Base-by-base conservation (phyloP, 1,140 invertebrate genomes). In the Plutomurus gul region DNA sequence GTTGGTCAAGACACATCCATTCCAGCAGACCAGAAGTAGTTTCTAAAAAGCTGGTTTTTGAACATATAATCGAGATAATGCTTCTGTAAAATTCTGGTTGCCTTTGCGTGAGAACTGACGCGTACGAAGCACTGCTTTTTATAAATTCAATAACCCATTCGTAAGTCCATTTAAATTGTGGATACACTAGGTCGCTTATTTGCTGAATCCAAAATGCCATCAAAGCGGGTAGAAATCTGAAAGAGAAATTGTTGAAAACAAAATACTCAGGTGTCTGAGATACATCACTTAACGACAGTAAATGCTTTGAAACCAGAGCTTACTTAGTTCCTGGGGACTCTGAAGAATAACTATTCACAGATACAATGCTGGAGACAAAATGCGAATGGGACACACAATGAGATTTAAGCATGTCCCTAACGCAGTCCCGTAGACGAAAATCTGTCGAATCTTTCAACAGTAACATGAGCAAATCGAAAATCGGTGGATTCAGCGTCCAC, bases 301-400 rank as follows among this genome's bases (percentile, higher is more conserved):
- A 40, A 8, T 18, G 20, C n/a, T n/a, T n/a, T n/a, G n/a, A 13
- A 7, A 56, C 16, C 16, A 70, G 10, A 47, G 18, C 25, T 56
- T 11, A 78, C 77, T 46, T 73, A 30, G 75, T 40, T 4, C 76
- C 75, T 1, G 82, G 77, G 5, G 79, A 79, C 1, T 82, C 82
- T 30, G 79, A 43, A 11, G 51, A 70, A 60, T 76, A 81, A 39
- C 22, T 77, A 37, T 78, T 56, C 16, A 65, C 56, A 11, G 51
- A 80, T 10, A 77, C 47, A 16, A 81, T 65, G 47, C 79, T 83
- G 7, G 82, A 81, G 4, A 81, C 80, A 39, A 81, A 83, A 75
- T 83, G 82, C 13, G 82, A 83, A 65, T 83, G 80, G 0, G 78
- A 51, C 0, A 75, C 33, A 56, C 82, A 83, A 73, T 83, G 82